A percentile compares a stretch with the other conserved stretches of the same genome.
These are phyloP conservation scores for Chrysogorgia sp. DNA, from an alignment of 92 coral and sea anemone species.

Conservation along the genomic window DNA sequence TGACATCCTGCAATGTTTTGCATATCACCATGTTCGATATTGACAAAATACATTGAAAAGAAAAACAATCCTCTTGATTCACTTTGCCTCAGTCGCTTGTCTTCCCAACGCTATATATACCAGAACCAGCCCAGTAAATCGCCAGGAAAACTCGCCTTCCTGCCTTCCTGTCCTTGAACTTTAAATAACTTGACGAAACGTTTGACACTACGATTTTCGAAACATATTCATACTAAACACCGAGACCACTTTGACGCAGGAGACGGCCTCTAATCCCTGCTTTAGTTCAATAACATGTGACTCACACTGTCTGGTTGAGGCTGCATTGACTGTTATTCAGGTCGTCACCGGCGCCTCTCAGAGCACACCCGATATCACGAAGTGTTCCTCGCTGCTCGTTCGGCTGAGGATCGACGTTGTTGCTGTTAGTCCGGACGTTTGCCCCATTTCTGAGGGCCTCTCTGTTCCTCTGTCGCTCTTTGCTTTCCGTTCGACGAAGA, in stretches of 20 bases:
- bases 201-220: neutral
- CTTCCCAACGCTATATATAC: neutral
- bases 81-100: neutral
- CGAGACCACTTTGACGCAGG: too few species aligned
- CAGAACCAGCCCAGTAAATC: neutral
- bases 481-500: conserved; percentile 83
- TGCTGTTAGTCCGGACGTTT: conserved; percentile 58
- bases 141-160: neutral
- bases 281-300: neutral
- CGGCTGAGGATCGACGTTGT: neutral
- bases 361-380: conserved; percentile 86
- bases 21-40: neutral
- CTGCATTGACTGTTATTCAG: conserved; percentile 84
- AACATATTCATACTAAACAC: neutral
- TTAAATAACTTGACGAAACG: neutral
- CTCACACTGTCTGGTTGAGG: conserved; percentile 59
- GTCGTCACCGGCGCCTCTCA: conserved; percentile 87
- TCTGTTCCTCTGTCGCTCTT: conserved; percentile 72
- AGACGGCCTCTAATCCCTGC: too few species aligned
- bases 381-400: conserved; percentile 67
- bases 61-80: neutral
- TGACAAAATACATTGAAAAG: neutral
- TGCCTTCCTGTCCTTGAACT: neutral
- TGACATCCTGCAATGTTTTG: neutral
- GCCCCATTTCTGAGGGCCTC: conserved; percentile 63